Percentiles rank a stretch among this genome's conserved stretches.
phyloP scores from a whole-genome alignment of 1,140 invertebrate genomes.

The Teleopsis dalmanni region DNA sequence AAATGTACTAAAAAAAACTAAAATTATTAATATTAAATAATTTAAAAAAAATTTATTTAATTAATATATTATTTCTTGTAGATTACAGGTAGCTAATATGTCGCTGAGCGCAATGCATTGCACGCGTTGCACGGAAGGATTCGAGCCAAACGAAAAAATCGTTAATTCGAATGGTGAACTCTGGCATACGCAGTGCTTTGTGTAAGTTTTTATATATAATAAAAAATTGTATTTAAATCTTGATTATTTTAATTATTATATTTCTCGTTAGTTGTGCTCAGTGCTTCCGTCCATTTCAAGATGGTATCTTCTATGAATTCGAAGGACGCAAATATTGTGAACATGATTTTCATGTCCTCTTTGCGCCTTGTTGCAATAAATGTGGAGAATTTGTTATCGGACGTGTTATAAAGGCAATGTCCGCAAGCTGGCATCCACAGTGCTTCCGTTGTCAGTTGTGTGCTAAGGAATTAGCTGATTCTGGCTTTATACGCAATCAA shows the following conservation, averaged over 20 bases:
- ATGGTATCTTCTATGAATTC: constrained; percentile 98
- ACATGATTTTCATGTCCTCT: constrained; percentile 97
- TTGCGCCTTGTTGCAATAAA: constrained; percentile 96
- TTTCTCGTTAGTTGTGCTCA: constrained; percentile 81
- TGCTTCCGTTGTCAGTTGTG: constrained; percentile 97
- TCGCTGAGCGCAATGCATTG: constrained; percentile 86
- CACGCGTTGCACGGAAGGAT: constrained; percentile 87
- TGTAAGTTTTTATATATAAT: constrained; percentile 63
- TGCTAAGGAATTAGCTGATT: constrained; percentile 82
- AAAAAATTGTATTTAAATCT: constrained; percentile 1
- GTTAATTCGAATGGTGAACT: constrained; percentile 97
- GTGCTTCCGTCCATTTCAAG: constrained; percentile 95
- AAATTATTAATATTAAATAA: no score
- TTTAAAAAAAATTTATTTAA: not conserved
- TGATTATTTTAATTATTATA: constrained; percentile 3
- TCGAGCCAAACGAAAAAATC: constrained; percentile 94
- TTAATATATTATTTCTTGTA: constrained; percentile 14
- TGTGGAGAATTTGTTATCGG: constrained; percentile 96
- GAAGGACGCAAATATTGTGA: constrained; percentile 99
- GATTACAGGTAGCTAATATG: constrained; percentile 51
- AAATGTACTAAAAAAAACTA: no score
- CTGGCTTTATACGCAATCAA: constrained; percentile 94
- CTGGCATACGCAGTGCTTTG: constrained; percentile 98
- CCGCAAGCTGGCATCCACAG: constrained; percentile 94
- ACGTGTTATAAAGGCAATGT: constrained; percentile 99